Percentiles rank a stretch among this genome's conserved stretches.
phyloP scores from a whole-genome alignment of 2,113 vertebrate species.

The Sminthopsis crassicaudata region DNA sequence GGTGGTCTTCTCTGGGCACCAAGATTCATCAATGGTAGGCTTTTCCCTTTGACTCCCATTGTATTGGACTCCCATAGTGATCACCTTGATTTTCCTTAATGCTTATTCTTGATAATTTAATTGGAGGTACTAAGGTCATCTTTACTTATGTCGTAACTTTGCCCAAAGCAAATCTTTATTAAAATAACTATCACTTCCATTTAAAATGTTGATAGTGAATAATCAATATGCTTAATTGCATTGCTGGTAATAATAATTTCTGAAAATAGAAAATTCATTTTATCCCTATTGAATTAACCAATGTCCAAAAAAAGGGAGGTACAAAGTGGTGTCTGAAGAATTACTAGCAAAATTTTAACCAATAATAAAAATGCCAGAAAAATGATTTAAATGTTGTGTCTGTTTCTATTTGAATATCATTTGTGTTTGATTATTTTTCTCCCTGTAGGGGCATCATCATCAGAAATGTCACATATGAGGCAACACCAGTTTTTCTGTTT shows the following conservation, averaged over 20 bases:
- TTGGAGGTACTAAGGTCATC: background rate
- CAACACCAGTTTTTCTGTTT: background rate
- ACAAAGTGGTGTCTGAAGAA: background rate
- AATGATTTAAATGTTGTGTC: background rate
- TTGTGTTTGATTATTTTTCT: slow-evolving; percentile 6
- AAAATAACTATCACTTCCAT: background rate
- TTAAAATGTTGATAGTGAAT: background rate
- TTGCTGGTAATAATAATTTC: background rate
- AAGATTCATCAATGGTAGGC: background rate
- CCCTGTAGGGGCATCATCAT: slow-evolving; percentile 22
- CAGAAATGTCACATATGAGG: slow-evolving; percentile 16
- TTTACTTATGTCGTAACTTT: background rate
- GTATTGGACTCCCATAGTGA: background rate
- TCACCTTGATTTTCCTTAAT: background rate
- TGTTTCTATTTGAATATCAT: slow-evolving; percentile 32
- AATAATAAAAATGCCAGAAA: slow-evolving; percentile 25
- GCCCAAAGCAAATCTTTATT: background rate
- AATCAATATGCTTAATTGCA: background rate
- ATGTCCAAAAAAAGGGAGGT: background rate
- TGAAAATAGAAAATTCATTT: background rate
- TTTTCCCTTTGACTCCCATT: background rate
- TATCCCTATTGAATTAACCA: background rate
- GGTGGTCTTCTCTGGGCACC: background rate
- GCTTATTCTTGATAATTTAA: background rate
- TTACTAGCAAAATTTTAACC: slow-evolving; percentile 22